phyloP scores from a whole-genome alignment of 2,113 vertebrate species.

The Prinia subflava region DNA sequence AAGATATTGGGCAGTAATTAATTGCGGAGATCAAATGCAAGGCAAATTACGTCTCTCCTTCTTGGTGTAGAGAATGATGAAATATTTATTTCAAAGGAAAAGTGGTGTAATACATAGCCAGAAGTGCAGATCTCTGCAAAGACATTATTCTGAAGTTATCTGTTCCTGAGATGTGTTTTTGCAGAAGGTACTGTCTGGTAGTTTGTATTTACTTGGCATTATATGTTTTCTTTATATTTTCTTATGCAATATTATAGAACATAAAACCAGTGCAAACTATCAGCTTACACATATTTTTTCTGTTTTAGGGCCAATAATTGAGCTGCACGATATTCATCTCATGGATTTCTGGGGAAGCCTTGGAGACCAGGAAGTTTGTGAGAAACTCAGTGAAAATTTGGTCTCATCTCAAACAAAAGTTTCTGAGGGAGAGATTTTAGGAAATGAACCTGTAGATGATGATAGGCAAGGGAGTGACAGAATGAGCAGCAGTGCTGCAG shows the following conservation, averaged over 20 bases:
- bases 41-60: neutral
- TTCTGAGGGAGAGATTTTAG: neutral
- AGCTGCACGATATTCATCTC: constrained; percentile 68
- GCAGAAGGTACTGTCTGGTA: neutral
- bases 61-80: neutral
- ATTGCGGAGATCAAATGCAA: neutral
- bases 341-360: constrained; percentile 68
- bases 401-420: neutral
- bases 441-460: neutral
- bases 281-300: neutral
- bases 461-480: neutral
- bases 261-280: neutral
- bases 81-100: neutral
- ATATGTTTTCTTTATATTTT: neutral
- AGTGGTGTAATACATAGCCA: neutral
- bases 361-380: constrained; percentile 21
- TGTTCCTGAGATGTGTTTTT: neutral
- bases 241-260: neutral
- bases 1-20: neutral
- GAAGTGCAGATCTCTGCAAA: neutral
- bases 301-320: constrained; percentile 73
- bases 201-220: neutral
- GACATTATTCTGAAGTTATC: neutral
- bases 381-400: neutral
- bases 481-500: neutral